phyloP scores from a whole-genome alignment of 2,113 vertebrate species.

The Hypanus sabinus region DNA sequence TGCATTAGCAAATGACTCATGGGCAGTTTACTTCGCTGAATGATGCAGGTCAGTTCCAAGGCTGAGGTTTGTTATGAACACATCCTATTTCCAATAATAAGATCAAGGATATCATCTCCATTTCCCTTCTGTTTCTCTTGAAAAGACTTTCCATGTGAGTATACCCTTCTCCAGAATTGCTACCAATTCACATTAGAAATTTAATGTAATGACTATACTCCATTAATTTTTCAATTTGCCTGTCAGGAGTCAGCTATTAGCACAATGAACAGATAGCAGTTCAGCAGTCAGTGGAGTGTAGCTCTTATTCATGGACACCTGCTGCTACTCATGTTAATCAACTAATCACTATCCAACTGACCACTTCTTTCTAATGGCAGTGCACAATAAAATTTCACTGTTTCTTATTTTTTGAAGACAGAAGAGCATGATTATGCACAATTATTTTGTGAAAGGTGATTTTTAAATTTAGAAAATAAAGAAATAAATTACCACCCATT shows the following conservation, averaged over 20 bases:
- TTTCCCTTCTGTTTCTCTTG: not conserved
- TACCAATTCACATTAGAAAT: not conserved
- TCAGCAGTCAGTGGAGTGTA: not conserved
- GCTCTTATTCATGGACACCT: not conserved
- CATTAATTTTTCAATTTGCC: not conserved
- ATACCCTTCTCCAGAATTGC: not conserved
- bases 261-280: not conserved
- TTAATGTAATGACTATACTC: not conserved
- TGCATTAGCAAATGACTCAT: not conserved
- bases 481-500: not conserved
- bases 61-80: not conserved
- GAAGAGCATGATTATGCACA: not conserved
- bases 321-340: not conserved
- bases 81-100: not conserved
- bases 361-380: not conserved
- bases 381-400: not conserved
- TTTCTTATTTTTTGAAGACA: not conserved
- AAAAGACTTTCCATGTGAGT: not conserved
- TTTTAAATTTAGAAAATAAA: not conserved
- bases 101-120: not conserved
- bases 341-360: not conserved
- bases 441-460: not conserved
- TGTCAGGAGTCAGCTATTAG: not conserved
- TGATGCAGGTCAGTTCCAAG: not conserved
- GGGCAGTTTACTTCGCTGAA: not conserved